Conservation (phyloP, 2,888 invertebrate genomes). For the Lymantria dispar region DNA sequence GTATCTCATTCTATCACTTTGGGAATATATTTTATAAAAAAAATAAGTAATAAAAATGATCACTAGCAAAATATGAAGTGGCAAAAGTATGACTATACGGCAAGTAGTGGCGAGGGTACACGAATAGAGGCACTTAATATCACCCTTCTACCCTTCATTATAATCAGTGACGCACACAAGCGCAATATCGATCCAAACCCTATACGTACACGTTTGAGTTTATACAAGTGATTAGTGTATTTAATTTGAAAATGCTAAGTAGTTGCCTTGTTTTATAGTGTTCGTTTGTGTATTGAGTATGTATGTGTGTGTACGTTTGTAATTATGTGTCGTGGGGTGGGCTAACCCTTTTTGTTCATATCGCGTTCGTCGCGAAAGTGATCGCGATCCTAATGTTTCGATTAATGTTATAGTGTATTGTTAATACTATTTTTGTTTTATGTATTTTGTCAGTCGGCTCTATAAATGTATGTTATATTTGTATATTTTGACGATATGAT, state of each 20-base stretch:
- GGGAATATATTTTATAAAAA: slow-evolving; percentile 2
- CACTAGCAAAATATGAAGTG: slow-evolving; percentile 66
- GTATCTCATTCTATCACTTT: no score
- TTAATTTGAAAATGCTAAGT: slow-evolving; percentile 83
- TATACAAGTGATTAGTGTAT: slow-evolving; percentile 82
- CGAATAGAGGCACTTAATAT: slow-evolving; percentile 80
- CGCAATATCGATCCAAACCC: slow-evolving; percentile 67
- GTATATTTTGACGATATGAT: no score
- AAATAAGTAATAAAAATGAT: slow-evolving; percentile 52
- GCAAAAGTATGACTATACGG: slow-evolving; percentile 69
- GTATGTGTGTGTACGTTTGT: slow-evolving; percentile 54
- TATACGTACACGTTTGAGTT: slow-evolving; percentile 63
- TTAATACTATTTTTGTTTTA: slow-evolving; percentile 22
- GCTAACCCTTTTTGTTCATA: slow-evolving; percentile 69
- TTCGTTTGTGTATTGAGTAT: slow-evolving; percentile 46
- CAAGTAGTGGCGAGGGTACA: slow-evolving; percentile 64
- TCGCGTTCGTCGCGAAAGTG: slow-evolving; percentile 58
- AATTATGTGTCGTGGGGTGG: slow-evolving; percentile 67
- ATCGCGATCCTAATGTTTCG: slow-evolving; percentile 69
- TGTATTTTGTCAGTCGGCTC: background rate
- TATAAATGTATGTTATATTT: no score
- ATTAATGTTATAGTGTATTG: slow-evolving; percentile 59
- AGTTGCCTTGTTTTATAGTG: slow-evolving; percentile 76
- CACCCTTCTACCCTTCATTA: slow-evolving; percentile 80
- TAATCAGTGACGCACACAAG: slow-evolving; percentile 75